A percentile compares a stretch with the other conserved stretches of the same genome.
Conservation (phyloP, 2,113 vertebrate species). For the Hystrix brachyura region DNA sequence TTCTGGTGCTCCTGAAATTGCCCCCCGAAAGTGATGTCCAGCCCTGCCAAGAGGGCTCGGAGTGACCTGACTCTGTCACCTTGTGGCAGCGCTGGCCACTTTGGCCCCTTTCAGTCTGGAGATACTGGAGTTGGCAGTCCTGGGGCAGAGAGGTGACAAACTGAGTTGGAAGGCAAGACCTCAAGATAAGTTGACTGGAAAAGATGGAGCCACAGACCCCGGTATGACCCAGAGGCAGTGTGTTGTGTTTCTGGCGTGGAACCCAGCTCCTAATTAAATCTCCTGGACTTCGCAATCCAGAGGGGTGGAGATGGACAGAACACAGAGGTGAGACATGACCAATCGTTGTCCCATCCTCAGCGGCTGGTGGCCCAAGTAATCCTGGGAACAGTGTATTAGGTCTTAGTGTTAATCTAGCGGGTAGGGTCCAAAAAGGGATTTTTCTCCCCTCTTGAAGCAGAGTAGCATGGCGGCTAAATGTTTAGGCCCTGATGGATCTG, state of each 20-base stretch:
- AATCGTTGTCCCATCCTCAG: neutral
- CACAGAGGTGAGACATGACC: slow-evolving; percentile 38
- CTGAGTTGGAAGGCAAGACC: slow-evolving; percentile 77
- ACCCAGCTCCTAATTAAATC: slow-evolving; percentile 86
- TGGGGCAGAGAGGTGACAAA: slow-evolving; percentile 43
- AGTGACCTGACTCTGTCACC: neutral
- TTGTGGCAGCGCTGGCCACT: neutral
- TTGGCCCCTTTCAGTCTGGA: neutral
- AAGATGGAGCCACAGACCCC: neutral
- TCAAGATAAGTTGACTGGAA: slow-evolving; percentile 76
- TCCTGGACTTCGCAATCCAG: slow-evolving; percentile 75
- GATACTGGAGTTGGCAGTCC: slow-evolving; percentile 39
- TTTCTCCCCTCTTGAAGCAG: neutral
- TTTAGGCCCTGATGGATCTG: neutral
- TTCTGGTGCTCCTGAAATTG: neutral
- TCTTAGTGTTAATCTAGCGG: slow-evolving; percentile 69
- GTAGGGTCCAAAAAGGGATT: slow-evolving; percentile 52
- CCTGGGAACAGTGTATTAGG: slow-evolving; percentile 66
- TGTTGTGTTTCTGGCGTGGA: slow-evolving; percentile 70
- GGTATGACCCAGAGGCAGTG: slow-evolving; percentile 56
- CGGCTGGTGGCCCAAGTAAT: slow-evolving; percentile 26
- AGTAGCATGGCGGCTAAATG: neutral
- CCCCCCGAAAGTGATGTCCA: neutral
- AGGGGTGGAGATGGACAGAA: slow-evolving; percentile 53
- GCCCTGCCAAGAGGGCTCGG: slow-evolving; percentile 60